Evolutionary conservation across 2,113 vertebrate genomes (phyloP), one percentile per base, ranked within the genome.

Genomic region (Rhinogobius similis): DNA sequence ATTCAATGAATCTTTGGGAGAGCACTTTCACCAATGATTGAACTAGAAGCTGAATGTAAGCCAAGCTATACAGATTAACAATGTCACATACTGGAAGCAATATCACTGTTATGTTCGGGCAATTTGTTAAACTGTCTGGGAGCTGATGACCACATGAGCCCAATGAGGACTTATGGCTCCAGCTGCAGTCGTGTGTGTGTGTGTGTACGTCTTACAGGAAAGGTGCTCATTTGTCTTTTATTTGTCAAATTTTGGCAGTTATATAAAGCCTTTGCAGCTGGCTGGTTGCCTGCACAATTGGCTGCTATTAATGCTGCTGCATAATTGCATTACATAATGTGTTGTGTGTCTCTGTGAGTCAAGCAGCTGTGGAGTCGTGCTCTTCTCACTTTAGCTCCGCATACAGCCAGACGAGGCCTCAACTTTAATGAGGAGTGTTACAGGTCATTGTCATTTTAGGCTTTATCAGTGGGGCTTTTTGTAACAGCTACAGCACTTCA

Each of bases 291-390:
- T 74, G 80, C 79, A 88, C 84, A 88, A 88, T 88, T 86, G 87
- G 76, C 84, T 84, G 83, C 83, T 89, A 88, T 88, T 88, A 89
- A 90, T 88, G 80, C 70, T 85, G 73, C 86, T 83, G 83, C 80
- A 80, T 86, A 91, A 91, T 89, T 92, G 82, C 76, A 76, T 92
- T 90, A 86, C 82, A 86, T 88, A 92, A 91, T 83, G 75, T 73
- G 82, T 73, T 87, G 63, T 81, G 68, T 82, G 81, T 77, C 72
- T 90, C 84, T 82, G 50, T 72, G 70, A 79, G 67, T 83, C 74
- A 80, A 87, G 82, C 87, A 90, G 83, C 86, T 89, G 83, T 82
- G 82, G 73, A 80, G 66, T 83, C 63, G 73, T 79, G 65, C 70
- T 61, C 67, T 70, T 62, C 67, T 48, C 73, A 78, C 61, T 46